phyloP scores from a whole-genome alignment of 2,797 vertebrate species.

The Babyrousa celebensis region DNA sequence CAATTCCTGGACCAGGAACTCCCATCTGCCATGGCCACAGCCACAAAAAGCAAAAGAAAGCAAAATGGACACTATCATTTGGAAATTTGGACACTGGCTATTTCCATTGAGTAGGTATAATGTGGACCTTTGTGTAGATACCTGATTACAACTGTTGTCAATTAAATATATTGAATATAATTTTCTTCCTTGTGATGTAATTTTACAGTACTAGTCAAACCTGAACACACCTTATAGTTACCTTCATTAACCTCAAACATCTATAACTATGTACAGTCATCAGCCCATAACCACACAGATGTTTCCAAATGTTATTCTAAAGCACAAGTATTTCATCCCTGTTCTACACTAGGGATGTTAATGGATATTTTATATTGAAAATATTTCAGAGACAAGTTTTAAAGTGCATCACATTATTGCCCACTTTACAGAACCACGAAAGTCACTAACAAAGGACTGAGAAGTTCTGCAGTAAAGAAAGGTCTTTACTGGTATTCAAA shows the following conservation, averaged over 20 bases:
- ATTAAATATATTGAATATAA: not conserved
- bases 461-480: not conserved
- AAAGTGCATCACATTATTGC: not conserved
- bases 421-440: not conserved
- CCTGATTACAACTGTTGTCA: not conserved
- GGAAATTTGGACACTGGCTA: not conserved
- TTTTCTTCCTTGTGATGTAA: not conserved
- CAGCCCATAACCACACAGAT: not conserved
- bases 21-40: too few species aligned
- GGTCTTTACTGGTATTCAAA: not conserved
- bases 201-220: not conserved
- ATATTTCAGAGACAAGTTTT: not conserved
- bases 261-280: not conserved
- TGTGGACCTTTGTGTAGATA: not conserved
- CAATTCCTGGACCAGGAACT: too few species aligned
- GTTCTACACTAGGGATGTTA: not conserved
- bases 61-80: not conserved
- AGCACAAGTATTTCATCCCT: not conserved
- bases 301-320: constrained; percentile 19
- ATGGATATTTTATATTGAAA: not conserved
- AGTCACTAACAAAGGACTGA: not conserved
- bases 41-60: too few species aligned
- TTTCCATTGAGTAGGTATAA: not conserved
- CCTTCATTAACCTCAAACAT: not conserved
- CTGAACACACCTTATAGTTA: not conserved